Evolutionary conservation across 2,888 invertebrate species (phyloP).

Genomic region (Eilema caniola): DNA sequence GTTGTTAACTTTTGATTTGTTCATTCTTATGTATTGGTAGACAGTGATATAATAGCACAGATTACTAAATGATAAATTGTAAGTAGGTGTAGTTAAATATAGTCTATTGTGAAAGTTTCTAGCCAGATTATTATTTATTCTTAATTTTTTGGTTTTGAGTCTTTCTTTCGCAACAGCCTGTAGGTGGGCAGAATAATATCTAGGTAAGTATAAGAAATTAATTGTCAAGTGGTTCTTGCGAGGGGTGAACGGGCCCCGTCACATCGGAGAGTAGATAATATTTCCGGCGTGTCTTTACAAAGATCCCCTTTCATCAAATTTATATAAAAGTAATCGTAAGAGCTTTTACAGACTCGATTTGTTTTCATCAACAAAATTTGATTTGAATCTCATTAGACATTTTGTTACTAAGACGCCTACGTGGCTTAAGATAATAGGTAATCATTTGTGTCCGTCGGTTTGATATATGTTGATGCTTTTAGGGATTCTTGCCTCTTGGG

Average conservation of each 20-base stretch:
- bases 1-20: background rate
- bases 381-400: background rate
- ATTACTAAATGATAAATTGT: background rate
- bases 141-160: too few relatives aligned
- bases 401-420: background rate
- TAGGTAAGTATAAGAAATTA: background rate
- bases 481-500: background rate
- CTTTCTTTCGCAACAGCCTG: too few relatives aligned
- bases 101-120: background rate
- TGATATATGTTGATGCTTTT: background rate
- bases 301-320: constrained; percentile 70
- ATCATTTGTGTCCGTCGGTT: background rate
- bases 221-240: background rate
- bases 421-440: background rate
- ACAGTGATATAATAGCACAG: too few relatives aligned
- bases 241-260: constrained; percentile 20
- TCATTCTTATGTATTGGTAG: too few relatives aligned
- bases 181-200: background rate
- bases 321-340: constrained; percentile 72
- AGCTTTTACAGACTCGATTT: constrained; percentile 72
- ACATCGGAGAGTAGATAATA: constrained; percentile 32
- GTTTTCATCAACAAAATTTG: constrained; percentile 56
- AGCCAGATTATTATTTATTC: too few relatives aligned
- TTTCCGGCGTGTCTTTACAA: constrained; percentile 1
- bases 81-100: background rate